Base-by-base conservation (phyloP, 2,113 vertebrate species). In the Pungitius pungitius region DNA sequence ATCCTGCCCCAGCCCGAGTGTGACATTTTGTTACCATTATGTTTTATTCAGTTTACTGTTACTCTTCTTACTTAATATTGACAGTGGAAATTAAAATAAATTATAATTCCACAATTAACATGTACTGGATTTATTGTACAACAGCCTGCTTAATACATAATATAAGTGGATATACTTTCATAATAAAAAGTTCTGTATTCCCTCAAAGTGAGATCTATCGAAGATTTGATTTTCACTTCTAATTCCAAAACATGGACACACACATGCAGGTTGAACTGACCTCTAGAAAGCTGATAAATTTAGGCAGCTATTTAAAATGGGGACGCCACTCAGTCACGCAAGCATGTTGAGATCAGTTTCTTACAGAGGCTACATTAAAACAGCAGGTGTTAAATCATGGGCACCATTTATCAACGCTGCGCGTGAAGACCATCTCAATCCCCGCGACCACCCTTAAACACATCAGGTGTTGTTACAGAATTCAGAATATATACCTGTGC, bases 301-400 rank as follows among this genome's bases (percentile, higher is more conserved):
- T 95, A 95, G 93, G 88, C 60, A 69, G 83, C 93, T 93, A 86
- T 93, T 94, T 94, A 90, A 94, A 92, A 93, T 91, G 84, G 78
- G 88, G 81, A 90, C 87, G 66, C 81, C 78, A 70, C 92, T 92
- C 93, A 70, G 92, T 92, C 93, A 92, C 72, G 89, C 93, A 93
- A 86, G 89, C 86, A 74, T 71, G 87, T 81, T 82, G 84, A 92
- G 92, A 96, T 96, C 94, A 89, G 91, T 95, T 95, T 94, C 95
- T 93, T 92, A 90, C 77, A 72, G 89, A 90, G 88, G 86, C 90
- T 82, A 86, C 90, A 92, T 92, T 94, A 92, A 93, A 91, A 88
- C 82, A 94, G 93, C 94, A 94, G 94, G 93, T 95, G 94, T 89
- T 92, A 92, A 92, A 95, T 95, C 89, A 94, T 92, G 90, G 84